Base-by-base conservation (phyloP, 2,113 vertebrate genomes). In the Cheilinus undulatus region DNA sequence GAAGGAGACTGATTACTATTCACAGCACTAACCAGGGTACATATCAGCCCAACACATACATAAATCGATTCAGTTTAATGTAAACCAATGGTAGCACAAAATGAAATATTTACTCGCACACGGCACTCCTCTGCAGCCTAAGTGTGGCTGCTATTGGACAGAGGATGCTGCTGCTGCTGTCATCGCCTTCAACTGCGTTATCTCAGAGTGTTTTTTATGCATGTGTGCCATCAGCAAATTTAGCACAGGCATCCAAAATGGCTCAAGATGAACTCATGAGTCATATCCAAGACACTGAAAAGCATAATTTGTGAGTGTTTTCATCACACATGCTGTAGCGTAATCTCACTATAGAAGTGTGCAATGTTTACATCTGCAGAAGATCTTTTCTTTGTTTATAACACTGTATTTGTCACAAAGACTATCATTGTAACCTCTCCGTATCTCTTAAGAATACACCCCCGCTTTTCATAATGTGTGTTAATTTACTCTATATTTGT, bases 61-160 rank as follows among this genome's bases (percentile, higher is more conserved):
- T 42, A 71, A 66, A 86, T 85, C 59, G 28, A 82, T 88, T 71
- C 60, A 66, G 42, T 73, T 76, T 78, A 84, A 87, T 77, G 75
- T 68, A 71, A 48, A 74, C 52, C 30, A 45, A 40, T 22, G 3
- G 57, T 32, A 26, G 64, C 74, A 68, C 57, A 30, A 70, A 68
- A 65, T 84, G 46, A 80, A 83, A 73, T 81, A 80, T 76, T 76
- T 63, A 66, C 79, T 48, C 42, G 30, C 45, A 6, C 51, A 34
- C 74, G 85, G 60, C 34, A 67, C 68, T 82, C 27, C 12, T 51
- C 30, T 2, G 40, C 24, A 56, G 61, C 45, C 17, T 10, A 42
- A 49, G 51, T 36, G 65, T 45, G 15, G 59, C 53, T 51, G 48
- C 76, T 76, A 58, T 66, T 52, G 50, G 56, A 69, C 10, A 1